A percentile compares a stretch with the other conserved stretches of the same genome.
phyloP scores from a whole-genome alignment of 92 coral and sea anemone genomes.

The Parazoanthus atlanticus region DNA sequence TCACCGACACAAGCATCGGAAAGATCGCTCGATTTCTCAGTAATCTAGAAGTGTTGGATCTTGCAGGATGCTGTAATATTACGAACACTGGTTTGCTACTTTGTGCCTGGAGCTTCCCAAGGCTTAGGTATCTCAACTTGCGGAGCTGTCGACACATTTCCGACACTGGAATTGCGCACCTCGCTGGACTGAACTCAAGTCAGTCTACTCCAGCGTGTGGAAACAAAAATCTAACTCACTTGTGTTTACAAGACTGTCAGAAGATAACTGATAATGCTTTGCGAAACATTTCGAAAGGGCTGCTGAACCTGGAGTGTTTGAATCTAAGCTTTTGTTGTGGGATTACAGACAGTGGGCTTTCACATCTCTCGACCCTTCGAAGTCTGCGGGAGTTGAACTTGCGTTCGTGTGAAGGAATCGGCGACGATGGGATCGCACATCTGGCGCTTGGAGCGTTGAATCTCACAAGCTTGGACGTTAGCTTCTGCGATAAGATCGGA shows the following conservation, averaged over 20 bases:
- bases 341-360: conserved; percentile 85
- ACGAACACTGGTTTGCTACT: conserved; percentile 91
- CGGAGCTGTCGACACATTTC: conserved; percentile 99
- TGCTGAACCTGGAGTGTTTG: conserved; percentile 78
- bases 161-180: conserved; percentile 96
- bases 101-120: conserved; percentile 95
- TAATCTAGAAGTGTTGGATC: conserved; percentile 94
- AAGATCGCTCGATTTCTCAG: conserved; percentile 88
- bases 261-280: conserved; percentile 99
- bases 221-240: conserved; percentile 92
- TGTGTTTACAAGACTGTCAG: conserved; percentile 99
- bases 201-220: conserved; percentile 69
- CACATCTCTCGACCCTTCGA: conserved; percentile 90
- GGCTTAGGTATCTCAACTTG: conserved; percentile 85
- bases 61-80: conserved; percentile 99
- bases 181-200: conserved; percentile 87
- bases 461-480: conserved; percentile 87
- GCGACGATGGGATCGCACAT: conserved; percentile 97
- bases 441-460: conserved; percentile 95
- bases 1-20: conserved; percentile 95
- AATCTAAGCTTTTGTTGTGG: conserved; percentile 98
- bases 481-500: conserved; percentile 97
- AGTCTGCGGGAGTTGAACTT: conserved; percentile 95
- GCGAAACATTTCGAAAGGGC: conserved; percentile 93
- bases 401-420: conserved; percentile 99